Base-by-base conservation (phyloP, 2,888 invertebrate genomes). In the Zaprionus obscuricornis region DNA sequence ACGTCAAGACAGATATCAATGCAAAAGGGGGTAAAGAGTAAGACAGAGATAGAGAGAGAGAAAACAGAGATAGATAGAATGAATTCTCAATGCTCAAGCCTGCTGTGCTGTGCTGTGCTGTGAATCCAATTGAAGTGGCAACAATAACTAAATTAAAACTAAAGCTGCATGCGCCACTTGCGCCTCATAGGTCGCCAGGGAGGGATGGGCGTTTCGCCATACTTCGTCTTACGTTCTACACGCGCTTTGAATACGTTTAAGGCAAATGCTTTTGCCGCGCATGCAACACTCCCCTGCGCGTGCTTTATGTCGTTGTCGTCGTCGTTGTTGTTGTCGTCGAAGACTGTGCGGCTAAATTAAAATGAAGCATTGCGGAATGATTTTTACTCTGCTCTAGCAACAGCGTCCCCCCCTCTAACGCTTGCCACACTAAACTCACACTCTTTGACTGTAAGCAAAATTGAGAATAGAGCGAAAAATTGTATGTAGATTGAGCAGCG, bases 141-240 rank as follows among this genome's bases (percentile, higher is more conserved):
- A 81, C 77, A 79, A 77, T 77, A 77, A 81, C 77, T 77, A 79
- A 83, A 81, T 83, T 82, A 82, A 82, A 82, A 82, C 81, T 77
- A 77, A 72, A 72, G 69, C 67, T 59, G 63, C 70, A 59, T 64
- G 63, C 18, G 24, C 60, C 47, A 66, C 57, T 47, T 57, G 60
- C 49, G 14, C 14, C 18, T 10, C 22, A 34, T 16, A 4, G 27
- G 57, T 5, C 33, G 39, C 1, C 4, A 14, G 1, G 2, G 13
- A 10, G 10, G 0, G 10, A 2, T 1, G 14, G 27, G 20, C 33
- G 33, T 52, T 37, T 40, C 71, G 55, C 37, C 60, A 59, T 51
- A 63, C 74, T 37, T 40, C 71, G 55, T 36, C 60, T 62, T 51
- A 63, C 74, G 55, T 58, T 59, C 54, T 58, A 74, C 74, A 81